A percentile compares a stretch with the other conserved stretches of the same genome.
These are phyloP conservation scores for Neogale vison DNA, from an alignment of 2,113 vertebrate species.

Conservation along the genomic window DNA sequence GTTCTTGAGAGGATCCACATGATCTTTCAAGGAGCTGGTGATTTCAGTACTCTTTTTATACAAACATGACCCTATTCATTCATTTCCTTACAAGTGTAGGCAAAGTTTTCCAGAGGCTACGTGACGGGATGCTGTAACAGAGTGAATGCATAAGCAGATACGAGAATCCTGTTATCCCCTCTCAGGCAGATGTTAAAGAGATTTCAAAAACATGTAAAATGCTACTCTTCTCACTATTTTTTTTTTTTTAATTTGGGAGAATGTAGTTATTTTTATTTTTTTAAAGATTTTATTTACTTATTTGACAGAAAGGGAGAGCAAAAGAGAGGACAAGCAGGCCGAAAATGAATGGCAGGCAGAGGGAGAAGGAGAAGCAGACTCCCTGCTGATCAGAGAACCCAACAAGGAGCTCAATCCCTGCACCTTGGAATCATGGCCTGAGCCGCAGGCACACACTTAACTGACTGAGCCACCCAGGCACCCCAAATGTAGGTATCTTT, in stretches of 20 bases:
- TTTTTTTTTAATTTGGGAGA: background rate
- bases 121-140: rapidly evolving
- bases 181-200: background rate
- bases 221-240: background rate
- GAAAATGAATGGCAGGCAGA: too few species aligned
- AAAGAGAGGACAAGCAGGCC: too few species aligned
- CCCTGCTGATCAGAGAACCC: too few species aligned
- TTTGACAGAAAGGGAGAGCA: too few species aligned
- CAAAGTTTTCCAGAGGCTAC: background rate
- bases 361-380: too few species aligned
- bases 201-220: background rate
- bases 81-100: background rate
- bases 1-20: background rate
- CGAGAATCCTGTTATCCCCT: background rate
- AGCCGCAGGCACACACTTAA: too few species aligned
- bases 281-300: too few species aligned
- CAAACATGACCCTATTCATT: background rate
- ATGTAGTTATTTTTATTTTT: background rate
- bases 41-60: background rate
- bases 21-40: rapidly evolving
- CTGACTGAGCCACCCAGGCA: too few species aligned
- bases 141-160: background rate
- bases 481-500: background rate
- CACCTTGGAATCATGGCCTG: too few species aligned
- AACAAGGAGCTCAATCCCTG: too few species aligned